Evolutionary conservation across 2,888 invertebrate genomes (phyloP), one percentile per base, ranked within the genome.

Genomic region (Ptilodon capucinus): DNA sequence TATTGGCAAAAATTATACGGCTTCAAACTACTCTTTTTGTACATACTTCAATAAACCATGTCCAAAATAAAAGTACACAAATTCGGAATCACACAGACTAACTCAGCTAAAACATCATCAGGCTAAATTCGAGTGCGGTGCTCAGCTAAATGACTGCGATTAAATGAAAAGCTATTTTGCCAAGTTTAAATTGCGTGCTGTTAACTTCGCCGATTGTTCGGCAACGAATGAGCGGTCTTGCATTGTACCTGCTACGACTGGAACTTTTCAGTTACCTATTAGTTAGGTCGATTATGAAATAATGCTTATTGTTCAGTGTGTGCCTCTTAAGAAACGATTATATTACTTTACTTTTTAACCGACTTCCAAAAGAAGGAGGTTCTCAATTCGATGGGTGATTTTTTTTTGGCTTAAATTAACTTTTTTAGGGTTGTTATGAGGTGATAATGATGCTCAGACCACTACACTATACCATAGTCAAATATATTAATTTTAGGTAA

Each of bases 151-250:
- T 79, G 82, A 81, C 84, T 76, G 64, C 84, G 80, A 86, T 88
- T 88, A 87, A 82, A 81, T 84, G 74, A 74, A 81, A 82, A 82
- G 83, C 82, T 77, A 84, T 85, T 86, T 80, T 76, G 64, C 76
- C 51, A 84, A 86, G 84, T 87, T 86, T 80, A 82, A 86, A 84
- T 79, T 75, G 82, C 72, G 65, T 60, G 66, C 64, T 59, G 54
- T 76, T 77, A 86, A 86, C 79, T 87, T 84, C 60, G 68, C 42
- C 79, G 74, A 82, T 83, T 82, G 82, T 79, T 80, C 45, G 50
- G 54, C 52, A 80, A 77, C 73, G 76, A 79, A 80, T 75, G 64
- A 25, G 75, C 64, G 61, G 74, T 72, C 71, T 72, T 76, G 79
- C 78, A 81, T 80, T 82, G 80, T 80, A 79, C 77, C 75, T 75